Conservation (phyloP, 2,888 invertebrate genomes). For the Xiphydria camelus region DNA sequence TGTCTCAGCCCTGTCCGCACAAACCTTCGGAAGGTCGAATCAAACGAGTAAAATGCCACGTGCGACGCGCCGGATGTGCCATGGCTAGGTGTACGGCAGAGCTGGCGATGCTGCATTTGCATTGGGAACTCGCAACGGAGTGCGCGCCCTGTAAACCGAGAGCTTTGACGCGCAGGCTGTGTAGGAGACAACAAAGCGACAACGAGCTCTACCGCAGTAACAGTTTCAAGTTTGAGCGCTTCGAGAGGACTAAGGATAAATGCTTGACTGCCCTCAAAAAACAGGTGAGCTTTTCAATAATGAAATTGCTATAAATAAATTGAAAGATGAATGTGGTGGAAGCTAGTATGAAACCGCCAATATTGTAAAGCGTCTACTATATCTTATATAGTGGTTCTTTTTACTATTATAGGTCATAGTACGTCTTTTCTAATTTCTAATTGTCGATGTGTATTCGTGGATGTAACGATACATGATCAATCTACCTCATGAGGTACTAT, state of each 20-base stretch:
- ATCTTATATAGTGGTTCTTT: too few species aligned
- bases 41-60: conserved; percentile 52
- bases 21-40: conserved; percentile 49
- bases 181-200: conserved; percentile 73
- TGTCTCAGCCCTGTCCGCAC: conserved; percentile 31
- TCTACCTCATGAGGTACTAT: too few species aligned
- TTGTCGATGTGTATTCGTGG: too few species aligned
- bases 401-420: too few species aligned
- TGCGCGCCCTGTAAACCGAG: conserved; percentile 63
- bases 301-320: not conserved
- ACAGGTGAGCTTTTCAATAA: conserved; percentile 66
- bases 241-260: conserved; percentile 73
- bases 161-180: conserved; percentile 72
- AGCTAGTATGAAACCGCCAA: too few species aligned
- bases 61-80: conserved; percentile 51
- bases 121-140: conserved; percentile 63
- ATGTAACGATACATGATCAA: too few species aligned
- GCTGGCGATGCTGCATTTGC: conserved; percentile 56
- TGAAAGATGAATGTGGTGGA: too few species aligned
- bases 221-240: conserved; percentile 86
- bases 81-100: conserved; percentile 54
- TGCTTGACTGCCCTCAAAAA: conserved; percentile 64
- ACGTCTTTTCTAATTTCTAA: too few species aligned
- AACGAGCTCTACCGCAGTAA: conserved; percentile 86
- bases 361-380: too few species aligned